These are phyloP conservation scores for Tenebrio molitor DNA, from an alignment of 1,140 invertebrate species.

Conservation along the genomic window DNA sequence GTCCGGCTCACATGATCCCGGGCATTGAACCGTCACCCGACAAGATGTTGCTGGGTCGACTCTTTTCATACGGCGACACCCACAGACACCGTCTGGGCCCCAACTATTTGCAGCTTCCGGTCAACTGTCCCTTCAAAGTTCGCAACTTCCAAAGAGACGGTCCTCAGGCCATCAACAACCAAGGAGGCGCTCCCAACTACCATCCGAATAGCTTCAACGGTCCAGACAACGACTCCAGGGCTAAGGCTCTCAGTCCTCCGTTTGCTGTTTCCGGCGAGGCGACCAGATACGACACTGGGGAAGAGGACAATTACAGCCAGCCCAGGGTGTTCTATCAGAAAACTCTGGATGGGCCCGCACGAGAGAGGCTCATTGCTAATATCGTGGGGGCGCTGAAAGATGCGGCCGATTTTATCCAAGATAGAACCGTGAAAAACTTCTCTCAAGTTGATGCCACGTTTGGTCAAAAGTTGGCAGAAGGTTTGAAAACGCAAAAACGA, in stretches of 20 bases:
- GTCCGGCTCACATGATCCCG: constrained; percentile 88
- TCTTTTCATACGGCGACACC: constrained; percentile 91
- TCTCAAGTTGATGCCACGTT: constrained; percentile 77
- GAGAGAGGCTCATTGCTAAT: constrained; percentile 82
- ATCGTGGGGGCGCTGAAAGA: constrained; percentile 83
- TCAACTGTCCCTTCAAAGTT: constrained; percentile 85
- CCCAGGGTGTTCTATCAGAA: constrained; percentile 85
- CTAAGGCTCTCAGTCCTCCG: constrained; percentile 69
- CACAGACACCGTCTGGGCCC: constrained; percentile 90
- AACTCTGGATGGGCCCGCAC: constrained; percentile 80
- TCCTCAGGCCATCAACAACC: constrained; percentile 71
- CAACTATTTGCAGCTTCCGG: constrained; percentile 89
- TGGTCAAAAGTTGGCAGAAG: constrained; percentile 75
- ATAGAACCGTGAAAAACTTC: constrained; percentile 85
- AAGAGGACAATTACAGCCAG: constrained; percentile 95
- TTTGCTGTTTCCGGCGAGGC: constrained; percentile 74
- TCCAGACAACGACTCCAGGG: constrained; percentile 70
- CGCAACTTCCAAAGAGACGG: constrained; percentile 89
- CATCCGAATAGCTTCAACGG: constrained; percentile 91
- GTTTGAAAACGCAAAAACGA: constrained; percentile 65
- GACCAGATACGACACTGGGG: constrained; percentile 82
- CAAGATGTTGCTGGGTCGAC: constrained; percentile 89
- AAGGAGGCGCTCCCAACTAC: constrained; percentile 86
- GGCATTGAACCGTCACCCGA: constrained; percentile 89
- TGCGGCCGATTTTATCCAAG: constrained; percentile 89